Conservation (phyloP, 2,113 vertebrate species). For the Malurus cyaneus region DNA sequence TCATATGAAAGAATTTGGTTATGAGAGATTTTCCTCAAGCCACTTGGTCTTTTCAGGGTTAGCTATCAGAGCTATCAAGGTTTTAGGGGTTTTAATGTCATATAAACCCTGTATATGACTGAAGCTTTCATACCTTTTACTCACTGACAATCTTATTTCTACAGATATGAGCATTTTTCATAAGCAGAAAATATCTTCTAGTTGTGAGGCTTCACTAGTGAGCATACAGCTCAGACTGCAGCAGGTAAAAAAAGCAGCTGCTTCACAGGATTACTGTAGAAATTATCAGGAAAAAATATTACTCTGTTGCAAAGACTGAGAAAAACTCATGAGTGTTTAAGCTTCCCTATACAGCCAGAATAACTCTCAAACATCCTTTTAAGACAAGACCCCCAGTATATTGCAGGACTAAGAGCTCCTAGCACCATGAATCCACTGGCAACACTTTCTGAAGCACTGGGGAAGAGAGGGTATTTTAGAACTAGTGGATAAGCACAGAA, state of each 20-base stretch:
- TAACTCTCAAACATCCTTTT: background rate
- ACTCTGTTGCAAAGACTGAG: background rate
- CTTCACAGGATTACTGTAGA: background rate
- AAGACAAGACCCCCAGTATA: background rate
- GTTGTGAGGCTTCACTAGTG: background rate
- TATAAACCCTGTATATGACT: background rate
- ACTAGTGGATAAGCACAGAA: background rate
- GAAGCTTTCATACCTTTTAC: background rate
- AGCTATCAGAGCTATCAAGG: background rate
- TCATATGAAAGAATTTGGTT: slow-evolving; percentile 2
- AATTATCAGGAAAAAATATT: background rate
- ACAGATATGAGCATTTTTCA: background rate
- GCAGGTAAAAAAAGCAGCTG: background rate
- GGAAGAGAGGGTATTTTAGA: background rate
- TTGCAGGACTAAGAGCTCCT: background rate
- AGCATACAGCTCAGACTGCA: background rate
- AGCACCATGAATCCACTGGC: background rate
- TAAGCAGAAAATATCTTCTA: background rate
- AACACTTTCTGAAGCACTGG: background rate
- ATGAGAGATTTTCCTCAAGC: background rate
- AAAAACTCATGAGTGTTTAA: background rate
- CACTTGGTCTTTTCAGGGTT: background rate
- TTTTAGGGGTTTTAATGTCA: background rate
- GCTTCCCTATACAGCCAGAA: background rate
- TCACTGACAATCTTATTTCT: background rate